These are phyloP conservation scores for Drosophila gaucha DNA, from an alignment of 2,888 invertebrate species.

Conservation along the genomic window DNA sequence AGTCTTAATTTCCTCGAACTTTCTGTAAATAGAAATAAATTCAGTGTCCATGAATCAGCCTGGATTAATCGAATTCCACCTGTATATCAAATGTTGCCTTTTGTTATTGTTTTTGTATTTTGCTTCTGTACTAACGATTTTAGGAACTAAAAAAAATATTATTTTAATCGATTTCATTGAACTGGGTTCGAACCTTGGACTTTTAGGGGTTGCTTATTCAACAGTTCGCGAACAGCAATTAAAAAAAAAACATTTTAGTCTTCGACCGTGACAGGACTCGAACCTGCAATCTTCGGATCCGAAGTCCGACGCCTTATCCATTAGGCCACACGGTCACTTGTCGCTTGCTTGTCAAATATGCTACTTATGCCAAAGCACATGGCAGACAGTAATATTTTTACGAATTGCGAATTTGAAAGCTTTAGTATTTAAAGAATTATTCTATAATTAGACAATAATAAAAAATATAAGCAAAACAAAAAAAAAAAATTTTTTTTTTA, in stretches of 20 bases:
- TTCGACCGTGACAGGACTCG: conserved; percentile 16
- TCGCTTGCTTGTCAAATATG: rapidly evolving
- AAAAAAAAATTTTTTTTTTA: too few relatives aligned
- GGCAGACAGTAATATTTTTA: not conserved
- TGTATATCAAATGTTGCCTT: not conserved
- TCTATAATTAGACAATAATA: too few relatives aligned
- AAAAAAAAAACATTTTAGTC: not conserved
- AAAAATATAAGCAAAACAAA: not conserved
- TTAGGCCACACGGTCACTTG: conserved; percentile 15
- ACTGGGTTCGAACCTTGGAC: not conserved
- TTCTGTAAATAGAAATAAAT: not conserved
- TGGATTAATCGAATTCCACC: not conserved
- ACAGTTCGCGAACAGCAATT: not conserved
- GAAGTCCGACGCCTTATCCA: conserved; percentile 19
- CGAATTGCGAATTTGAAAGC: not conserved
- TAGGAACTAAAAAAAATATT: not conserved
- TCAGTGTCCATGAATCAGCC: not conserved
- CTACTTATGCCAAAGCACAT: not conserved
- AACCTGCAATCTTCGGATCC: conserved; percentile 19
- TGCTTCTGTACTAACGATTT: too few relatives aligned
- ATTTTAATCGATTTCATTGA: not conserved
- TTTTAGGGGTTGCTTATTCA: not conserved
- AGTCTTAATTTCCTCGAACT: not conserved
- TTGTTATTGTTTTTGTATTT: not conserved
- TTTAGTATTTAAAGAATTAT: not conserved